Evolutionary conservation across 2,888 invertebrate species (phyloP), one percentile per base, ranked within the genome.

Genomic region (Eupithecia subumbrata): DNA sequence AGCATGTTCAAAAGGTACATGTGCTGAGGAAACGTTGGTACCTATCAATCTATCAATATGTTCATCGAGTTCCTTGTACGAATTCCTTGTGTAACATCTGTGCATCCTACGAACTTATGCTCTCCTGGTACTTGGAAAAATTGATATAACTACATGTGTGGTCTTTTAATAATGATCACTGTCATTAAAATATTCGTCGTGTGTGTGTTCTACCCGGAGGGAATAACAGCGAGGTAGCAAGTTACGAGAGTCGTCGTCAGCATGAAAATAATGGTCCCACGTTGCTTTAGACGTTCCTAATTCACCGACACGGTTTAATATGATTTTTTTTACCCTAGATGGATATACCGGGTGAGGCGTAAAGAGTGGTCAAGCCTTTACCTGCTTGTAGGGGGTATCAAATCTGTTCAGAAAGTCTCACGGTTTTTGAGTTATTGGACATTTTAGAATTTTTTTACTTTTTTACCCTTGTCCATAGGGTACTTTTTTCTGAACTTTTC

Each of bases 221-320:
- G 16, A 40, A 45, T 68, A 68, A 43, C 4, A 22, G 14, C 8
- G 22, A 68, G 5, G 40, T 14, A 30, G n/a, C 66, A 37, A 25
- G 43, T 22, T 14, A 43, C 22, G 25, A 43, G 16, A 43, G 43
- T 40, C 52, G 25, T 22, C 43, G 75, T 72, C 72, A 75, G 75
- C 76, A 71, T 14, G 30, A 71, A 76, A 71, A 76, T 73, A 76
- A 76, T 76, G 76, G 48, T 40, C 52, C 52, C 2, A 48, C 60
- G 66, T 73, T 45, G 37, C 75, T 18, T 64, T 60, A 71, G 70
- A 73, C 67, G 37, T 34, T 34, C 43, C 68, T 73, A 68, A 76
- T 71, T 73, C 71, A n/a, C 67, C 71, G 73, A 68, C 73, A 64
- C 22, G n/a, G 22, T 40, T 67, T 74, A 37, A 52, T 16, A 64